These are phyloP conservation scores for Furnarius figulus DNA, from an alignment of 2,113 vertebrate genomes.

Conservation along the genomic window DNA sequence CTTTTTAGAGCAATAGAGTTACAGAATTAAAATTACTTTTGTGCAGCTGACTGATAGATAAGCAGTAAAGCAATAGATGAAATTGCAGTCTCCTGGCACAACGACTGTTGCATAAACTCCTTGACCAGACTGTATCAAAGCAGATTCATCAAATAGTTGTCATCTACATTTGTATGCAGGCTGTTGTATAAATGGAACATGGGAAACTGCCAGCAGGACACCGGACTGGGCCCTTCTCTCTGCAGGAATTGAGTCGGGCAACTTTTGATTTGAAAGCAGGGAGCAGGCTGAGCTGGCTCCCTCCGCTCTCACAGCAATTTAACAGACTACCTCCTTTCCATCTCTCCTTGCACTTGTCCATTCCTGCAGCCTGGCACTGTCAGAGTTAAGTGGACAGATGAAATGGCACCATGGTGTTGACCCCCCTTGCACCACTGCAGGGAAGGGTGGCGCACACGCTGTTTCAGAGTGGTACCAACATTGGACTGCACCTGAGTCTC, in stretches of 20 bases:
- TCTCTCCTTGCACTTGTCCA: not conserved
- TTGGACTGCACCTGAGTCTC: not conserved
- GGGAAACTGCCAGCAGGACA: not conserved
- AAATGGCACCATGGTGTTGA: not conserved
- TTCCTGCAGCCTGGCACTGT: not conserved
- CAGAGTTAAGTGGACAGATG: not conserved
- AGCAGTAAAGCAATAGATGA: not conserved
- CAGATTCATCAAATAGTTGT: not conserved
- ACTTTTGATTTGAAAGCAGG: not conserved
- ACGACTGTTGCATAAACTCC: not conserved
- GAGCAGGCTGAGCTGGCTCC: not conserved
- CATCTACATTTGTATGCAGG: not conserved
- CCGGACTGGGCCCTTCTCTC: not conserved
- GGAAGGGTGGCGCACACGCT: not conserved
- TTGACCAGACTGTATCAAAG: not conserved
- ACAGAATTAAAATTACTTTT: not conserved
- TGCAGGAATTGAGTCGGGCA: not conserved
- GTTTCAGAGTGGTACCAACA: not conserved
- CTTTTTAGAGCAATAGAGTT: not conserved
- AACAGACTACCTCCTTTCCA: not conserved
- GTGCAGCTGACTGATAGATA: not conserved
- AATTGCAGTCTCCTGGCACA: not conserved
- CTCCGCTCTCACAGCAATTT: not conserved
- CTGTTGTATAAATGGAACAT: not conserved
- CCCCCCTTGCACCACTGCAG: accelerated